These are phyloP conservation scores for Centroberyx gerrardi DNA, from an alignment of 2,797 vertebrate genomes.

Conservation along the genomic window DNA sequence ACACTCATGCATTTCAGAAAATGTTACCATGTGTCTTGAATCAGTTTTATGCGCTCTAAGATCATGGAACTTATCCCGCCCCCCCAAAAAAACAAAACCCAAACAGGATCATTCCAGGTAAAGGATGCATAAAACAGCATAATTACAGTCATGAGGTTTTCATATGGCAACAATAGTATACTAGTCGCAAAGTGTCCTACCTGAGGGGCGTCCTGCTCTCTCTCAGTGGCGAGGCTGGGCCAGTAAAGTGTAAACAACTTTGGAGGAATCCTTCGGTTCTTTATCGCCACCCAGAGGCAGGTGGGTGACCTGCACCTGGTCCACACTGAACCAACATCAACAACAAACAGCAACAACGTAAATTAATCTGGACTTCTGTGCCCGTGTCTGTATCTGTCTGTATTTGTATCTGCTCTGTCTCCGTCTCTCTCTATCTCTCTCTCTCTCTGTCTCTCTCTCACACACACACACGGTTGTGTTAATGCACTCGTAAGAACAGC, in stretches of 20 bases:
- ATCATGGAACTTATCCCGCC: no score
- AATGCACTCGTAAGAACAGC: neutral
- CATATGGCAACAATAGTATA: neutral
- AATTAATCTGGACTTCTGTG: slow-evolving; percentile 50
- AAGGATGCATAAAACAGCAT: neutral
- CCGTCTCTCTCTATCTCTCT: no score
- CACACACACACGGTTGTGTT: neutral
- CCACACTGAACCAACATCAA: slow-evolving; percentile 65
- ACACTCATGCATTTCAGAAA: no score
- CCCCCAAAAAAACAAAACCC: no score
- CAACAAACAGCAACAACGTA: slow-evolving; percentile 48
- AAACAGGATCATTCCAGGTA: no score
- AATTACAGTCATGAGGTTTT: neutral
- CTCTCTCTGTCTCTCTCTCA: neutral
- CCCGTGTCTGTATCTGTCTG: neutral
- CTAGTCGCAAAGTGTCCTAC: slow-evolving; percentile 9
- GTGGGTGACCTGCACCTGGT: slow-evolving; percentile 80
- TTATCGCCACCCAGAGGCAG: slow-evolving; percentile 75
- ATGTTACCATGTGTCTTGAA: no score
- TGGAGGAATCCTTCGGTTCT: slow-evolving; percentile 72
- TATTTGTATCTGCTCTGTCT: no score
- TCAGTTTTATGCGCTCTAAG: no score
- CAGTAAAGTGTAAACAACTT: slow-evolving; percentile 79
- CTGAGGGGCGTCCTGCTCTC: neutral
- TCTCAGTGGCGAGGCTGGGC: slow-evolving; percentile 61